Percentiles rank a stretch among this genome's conserved stretches.
Evolutionary conservation across 2,113 vertebrate species (phyloP).

Genomic region (Carassius carassius): DNA sequence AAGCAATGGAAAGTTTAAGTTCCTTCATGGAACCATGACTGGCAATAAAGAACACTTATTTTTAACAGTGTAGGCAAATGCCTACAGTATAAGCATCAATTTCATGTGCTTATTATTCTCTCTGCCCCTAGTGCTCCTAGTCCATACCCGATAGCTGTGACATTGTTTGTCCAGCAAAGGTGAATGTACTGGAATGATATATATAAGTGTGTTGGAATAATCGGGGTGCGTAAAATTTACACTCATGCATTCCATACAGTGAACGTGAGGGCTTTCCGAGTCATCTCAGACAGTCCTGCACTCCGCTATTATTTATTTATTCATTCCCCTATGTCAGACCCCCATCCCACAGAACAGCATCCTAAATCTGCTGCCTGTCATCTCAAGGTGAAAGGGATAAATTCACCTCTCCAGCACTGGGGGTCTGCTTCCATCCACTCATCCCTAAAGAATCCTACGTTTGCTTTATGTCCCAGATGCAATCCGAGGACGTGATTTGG

Average conservation of each 20-base stretch:
- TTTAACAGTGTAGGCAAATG: background rate
- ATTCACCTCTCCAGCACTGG: constrained; percentile 17
- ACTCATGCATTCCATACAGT: constrained; percentile 7
- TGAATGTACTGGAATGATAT: background rate
- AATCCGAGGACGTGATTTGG: too few relatives aligned
- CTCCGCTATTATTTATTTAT: constrained; percentile 38
- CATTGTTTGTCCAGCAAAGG: background rate
- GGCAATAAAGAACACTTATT: background rate
- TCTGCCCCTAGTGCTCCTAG: background rate
- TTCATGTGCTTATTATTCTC: background rate
- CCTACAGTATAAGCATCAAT: background rate
- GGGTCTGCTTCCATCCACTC: background rate
- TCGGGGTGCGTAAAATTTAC: constrained; percentile 15
- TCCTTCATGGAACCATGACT: background rate
- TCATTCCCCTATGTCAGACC: constrained; percentile 25
- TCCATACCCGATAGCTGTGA: background rate
- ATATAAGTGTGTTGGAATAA: background rate
- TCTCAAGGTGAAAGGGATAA: constrained; percentile 58
- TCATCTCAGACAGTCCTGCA: background rate
- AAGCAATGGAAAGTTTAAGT: too few relatives aligned
- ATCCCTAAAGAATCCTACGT: constrained; percentile 30
- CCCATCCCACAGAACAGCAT: constrained; percentile 3
- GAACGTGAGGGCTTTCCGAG: background rate
- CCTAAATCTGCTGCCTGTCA: constrained; percentile 36
- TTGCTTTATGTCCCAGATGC: background rate